phyloP scores from a whole-genome alignment of 2,113 vertebrate genomes.

The Pomatorhinus ruficollis region DNA sequence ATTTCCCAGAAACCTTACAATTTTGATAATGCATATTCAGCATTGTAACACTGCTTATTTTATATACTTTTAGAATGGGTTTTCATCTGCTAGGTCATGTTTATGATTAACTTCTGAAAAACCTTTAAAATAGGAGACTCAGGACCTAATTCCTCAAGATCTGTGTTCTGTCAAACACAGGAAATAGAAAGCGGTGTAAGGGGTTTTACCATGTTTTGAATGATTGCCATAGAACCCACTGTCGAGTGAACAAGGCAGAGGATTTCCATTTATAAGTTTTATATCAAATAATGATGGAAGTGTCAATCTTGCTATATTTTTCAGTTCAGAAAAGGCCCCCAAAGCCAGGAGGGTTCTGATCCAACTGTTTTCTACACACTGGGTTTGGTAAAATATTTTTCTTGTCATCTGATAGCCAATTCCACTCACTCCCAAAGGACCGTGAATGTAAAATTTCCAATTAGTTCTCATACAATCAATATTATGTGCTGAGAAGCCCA shows the following conservation, averaged over 20 bases:
- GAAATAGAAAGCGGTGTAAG: not conserved
- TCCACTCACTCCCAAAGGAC: not conserved
- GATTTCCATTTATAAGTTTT: not conserved
- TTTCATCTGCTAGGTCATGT: not conserved
- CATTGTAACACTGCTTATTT: not conserved
- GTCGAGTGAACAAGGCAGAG: not conserved
- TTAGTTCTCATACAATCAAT: not conserved
- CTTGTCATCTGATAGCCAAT: not conserved
- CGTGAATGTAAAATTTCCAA: not conserved
- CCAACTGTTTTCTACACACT: not conserved
- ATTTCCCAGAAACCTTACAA: not conserved
- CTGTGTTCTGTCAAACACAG: not conserved
- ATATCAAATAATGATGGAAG: not conserved
- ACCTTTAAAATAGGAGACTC: not conserved
- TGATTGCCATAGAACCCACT: not conserved
- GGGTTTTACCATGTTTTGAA: not conserved
- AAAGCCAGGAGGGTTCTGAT: not conserved
- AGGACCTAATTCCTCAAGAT: not conserved
- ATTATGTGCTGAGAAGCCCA: not conserved
- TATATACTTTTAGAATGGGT: not conserved
- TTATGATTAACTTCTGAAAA: not conserved
- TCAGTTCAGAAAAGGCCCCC: not conserved
- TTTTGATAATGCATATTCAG: not conserved
- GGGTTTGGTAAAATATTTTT: not conserved
- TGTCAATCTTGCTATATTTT: not conserved